Evolutionary conservation across 2,113 vertebrate species (phyloP), one percentile per base, ranked within the genome.

Genomic region (Neomonachus schauinslandi): DNA sequence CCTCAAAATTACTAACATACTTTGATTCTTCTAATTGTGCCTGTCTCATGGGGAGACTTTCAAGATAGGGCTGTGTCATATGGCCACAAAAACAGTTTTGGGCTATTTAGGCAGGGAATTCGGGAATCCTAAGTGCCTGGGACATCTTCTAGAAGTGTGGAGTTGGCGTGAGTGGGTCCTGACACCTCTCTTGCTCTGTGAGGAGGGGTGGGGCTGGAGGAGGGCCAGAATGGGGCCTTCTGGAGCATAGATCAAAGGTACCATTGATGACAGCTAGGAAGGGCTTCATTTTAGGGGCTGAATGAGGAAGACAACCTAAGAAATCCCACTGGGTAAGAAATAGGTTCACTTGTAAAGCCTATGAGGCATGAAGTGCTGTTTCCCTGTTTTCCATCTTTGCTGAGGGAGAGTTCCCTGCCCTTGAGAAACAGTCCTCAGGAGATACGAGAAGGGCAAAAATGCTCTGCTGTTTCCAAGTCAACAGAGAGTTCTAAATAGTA

Each of bases 401-500:
- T 93, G 74, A 49, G 24, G 28, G 36, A 92, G 69, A 89, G 36
- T 16, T 67, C 21, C 65, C 84, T 96, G 82, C 65, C 46, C 79
- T 95, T 77, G 74, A 81, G 39, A 82, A 21, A 33, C 39, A 36
- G 26, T 89, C 77, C 80, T 96, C n/a, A 83, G 82, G 77, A 93
- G 65, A 61, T n/a, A 81, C 0, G 3, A 92, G 33, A 83, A 49
- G 36, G 61, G 39, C 71, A 89, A 80, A 96, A 89, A 92, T 93
- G 72, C 61, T 59, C 55, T 87, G 67, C 46, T 93, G 39, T 95
- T 97, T 91, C 86, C 36, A 93, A 95, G 94, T 92, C 87, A 96
- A 91, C 59, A 79, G 3, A 65, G 74, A 93, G 95, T 91, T 94
- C 49, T 96, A 97, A 97, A 91, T 72, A 95, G 91, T 89, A 69